These are phyloP conservation scores for Athalia rosae DNA, from an alignment of 2,888 invertebrate species.

Conservation along the genomic window DNA sequence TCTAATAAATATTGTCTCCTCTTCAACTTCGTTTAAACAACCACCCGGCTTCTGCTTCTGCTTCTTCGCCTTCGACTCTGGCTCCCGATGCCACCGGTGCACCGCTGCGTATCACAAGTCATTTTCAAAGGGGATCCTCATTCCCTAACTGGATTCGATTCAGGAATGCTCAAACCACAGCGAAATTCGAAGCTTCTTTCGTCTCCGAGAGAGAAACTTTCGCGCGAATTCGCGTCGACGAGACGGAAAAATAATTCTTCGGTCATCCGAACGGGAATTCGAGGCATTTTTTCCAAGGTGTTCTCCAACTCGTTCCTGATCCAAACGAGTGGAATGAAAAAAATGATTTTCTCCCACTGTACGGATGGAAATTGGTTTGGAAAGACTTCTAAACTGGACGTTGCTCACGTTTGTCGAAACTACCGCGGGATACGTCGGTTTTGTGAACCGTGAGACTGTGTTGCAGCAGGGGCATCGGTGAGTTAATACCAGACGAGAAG, in stretches of 20 bases:
- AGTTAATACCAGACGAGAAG: too few relatives aligned
- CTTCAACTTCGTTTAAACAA: conserved; percentile 64
- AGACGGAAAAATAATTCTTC: too few relatives aligned
- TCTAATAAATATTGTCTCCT: conserved; percentile 69
- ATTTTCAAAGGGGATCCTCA: conserved; percentile 56
- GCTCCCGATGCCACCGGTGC: too few relatives aligned
- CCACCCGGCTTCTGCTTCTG: conserved; percentile 21
- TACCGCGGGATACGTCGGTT: conserved; percentile 35
- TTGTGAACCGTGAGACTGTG: conserved; percentile 25
- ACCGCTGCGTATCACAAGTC: too few relatives aligned
- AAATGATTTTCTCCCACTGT: too few relatives aligned
- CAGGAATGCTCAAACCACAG: conserved; percentile 62
- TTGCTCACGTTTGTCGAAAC: background rate
- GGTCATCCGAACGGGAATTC: too few relatives aligned
- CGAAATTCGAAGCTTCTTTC: conserved; percentile 52
- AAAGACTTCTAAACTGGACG: background rate
- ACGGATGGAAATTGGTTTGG: background rate
- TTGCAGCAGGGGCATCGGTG: too few relatives aligned
- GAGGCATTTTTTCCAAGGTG: too few relatives aligned
- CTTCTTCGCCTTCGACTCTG: too few relatives aligned
- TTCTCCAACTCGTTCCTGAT: too few relatives aligned
- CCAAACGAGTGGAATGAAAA: too few relatives aligned
- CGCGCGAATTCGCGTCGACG: too few relatives aligned
- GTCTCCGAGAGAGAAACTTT: background rate
- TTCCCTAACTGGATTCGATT: conserved; percentile 71